Evolutionary conservation across 1,140 invertebrate species (phyloP), one percentile per base, ranked within the genome.

Genomic region (Capitella teleta): DNA sequence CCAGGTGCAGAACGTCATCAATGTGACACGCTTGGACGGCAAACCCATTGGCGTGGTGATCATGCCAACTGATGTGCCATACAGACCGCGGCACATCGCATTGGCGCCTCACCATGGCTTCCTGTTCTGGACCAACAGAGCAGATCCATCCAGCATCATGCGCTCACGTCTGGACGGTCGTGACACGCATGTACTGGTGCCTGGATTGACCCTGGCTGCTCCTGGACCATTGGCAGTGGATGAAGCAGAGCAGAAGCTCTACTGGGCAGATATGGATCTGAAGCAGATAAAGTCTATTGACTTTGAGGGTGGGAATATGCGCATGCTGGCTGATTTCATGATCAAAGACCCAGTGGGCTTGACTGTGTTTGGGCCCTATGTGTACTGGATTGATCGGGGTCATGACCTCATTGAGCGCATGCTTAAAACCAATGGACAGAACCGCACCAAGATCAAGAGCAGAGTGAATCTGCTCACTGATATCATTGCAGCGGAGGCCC

Each of bases 311-410:
- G 80, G 78, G 10, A 76, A 79, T 53, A 64, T 81, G 56, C 74
- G 78, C 2, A 68, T 87, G 37, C 75, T 83, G 23, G 59, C 70
- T 2, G 85, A 66, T 55, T 58, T 58, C 5, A 74, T 79, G 0
- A 92, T 91, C 0, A 92, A 92, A 53, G 93, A 95, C 77, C 90
- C 92, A 6, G 92, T 93, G 64, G 91, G 91, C 0, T 87, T 98
- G 14, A 93, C 91, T 0, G 85, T 97, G 0, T 86, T 83, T 67
- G 79, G 84, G 14, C 81, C 89, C 60, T 95, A 89, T 63, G 90
- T 99, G 44, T 98, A 97, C 67, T 96, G 95, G 91, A 96, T 92
- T 0, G 94, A 98, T 70, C 77, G 95, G 18, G 90, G 94, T 65
- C 68, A 95, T 0, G 76, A 89, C 30, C 26, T 62, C 12, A 60